Conservation (phyloP, 2,888 invertebrate genomes). For the Amphimallon solstitiale region DNA sequence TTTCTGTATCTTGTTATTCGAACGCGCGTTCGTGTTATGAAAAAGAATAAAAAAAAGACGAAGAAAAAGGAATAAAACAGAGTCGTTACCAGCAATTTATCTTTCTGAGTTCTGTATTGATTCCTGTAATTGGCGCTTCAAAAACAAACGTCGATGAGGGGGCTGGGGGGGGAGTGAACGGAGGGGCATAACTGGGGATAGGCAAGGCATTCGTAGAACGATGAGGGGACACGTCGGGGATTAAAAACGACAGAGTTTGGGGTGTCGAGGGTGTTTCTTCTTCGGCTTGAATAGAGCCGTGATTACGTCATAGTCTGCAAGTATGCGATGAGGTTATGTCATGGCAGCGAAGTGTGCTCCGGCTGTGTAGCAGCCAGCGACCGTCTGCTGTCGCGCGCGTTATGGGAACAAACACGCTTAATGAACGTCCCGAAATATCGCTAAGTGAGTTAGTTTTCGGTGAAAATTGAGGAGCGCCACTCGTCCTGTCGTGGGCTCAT, state of each 20-base stretch:
- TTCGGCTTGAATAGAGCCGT: slow-evolving; percentile 4
- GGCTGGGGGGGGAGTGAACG: not conserved
- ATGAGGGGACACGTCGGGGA: no score
- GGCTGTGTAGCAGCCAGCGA: not conserved
- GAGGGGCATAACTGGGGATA: not conserved
- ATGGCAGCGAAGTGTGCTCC: slow-evolving; percentile 30
- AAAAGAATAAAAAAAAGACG: no score
- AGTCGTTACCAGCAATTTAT: slow-evolving; percentile 36
- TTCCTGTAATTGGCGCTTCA: slow-evolving; percentile 31
- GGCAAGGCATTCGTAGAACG: no score
- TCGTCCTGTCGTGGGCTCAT: no score
- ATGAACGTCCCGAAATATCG: slow-evolving; percentile 61
- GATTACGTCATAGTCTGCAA: slow-evolving; percentile 1
- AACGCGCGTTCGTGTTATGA: no score
- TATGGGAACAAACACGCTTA: slow-evolving; percentile 60
- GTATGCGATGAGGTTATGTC: slow-evolving; percentile 35
- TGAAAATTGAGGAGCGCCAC: no score
- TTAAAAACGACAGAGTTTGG: no score
- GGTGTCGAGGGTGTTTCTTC: no score
- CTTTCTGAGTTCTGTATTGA: slow-evolving; percentile 22
- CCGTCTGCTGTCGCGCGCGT: slow-evolving; percentile 44
- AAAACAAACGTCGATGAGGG: slow-evolving; percentile 21
- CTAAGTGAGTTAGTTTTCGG: slow-evolving; percentile 49
- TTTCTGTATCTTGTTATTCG: no score
- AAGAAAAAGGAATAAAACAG: slow-evolving; percentile 28